Base-by-base conservation (phyloP, 1,140 invertebrate genomes). In the Arion vulgaris region DNA sequence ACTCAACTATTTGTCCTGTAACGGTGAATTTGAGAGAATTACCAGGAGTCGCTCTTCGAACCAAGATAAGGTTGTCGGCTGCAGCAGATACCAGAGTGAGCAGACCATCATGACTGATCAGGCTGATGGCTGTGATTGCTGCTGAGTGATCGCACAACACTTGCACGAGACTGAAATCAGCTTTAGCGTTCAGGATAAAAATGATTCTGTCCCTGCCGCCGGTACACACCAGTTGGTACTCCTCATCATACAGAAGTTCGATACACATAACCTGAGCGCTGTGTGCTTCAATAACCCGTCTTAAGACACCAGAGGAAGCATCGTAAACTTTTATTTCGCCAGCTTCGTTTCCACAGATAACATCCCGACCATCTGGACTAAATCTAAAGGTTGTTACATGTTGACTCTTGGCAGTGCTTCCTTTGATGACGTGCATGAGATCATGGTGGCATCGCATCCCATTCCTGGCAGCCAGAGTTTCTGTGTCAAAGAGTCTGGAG, bases 251-350 rank as follows among this genome's bases (percentile, higher is more conserved):
- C 80, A 81, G 41, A 1, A 81, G 13, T n/a, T 81, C 80, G 9
- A 81, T 74, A 34, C 51, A 81, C n/a, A 71, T 81, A 9, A 81
- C 80, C 23, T 69, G 41, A 11, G 80, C 38, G 32, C 49, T 81
- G 80, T 81, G 80, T 0, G 80, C 80, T 41, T 81, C 80, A 23
- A 81, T 81, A 1, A 81, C 80, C 1, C 71, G 69, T n/a, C 51
- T 38, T 17, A 81, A 28, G 9, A 81, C 57, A 0, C 80, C 80
- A 49, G 80, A 57, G 0, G 80, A 51, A 5, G 71, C 69, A 11
- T 81, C 80, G 71, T 81, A 81, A 23, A 81, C 80, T 39, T 81
- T 81, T 17, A 81, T 81, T 36, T 81, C 80, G n/a, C 80, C 80
- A 1, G 39, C 41, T 19, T 74, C 49, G 51, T 81, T 74, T 0